Evolutionary conservation across 1,140 invertebrate species (phyloP).

Genomic region (Spodoptera litura): DNA sequence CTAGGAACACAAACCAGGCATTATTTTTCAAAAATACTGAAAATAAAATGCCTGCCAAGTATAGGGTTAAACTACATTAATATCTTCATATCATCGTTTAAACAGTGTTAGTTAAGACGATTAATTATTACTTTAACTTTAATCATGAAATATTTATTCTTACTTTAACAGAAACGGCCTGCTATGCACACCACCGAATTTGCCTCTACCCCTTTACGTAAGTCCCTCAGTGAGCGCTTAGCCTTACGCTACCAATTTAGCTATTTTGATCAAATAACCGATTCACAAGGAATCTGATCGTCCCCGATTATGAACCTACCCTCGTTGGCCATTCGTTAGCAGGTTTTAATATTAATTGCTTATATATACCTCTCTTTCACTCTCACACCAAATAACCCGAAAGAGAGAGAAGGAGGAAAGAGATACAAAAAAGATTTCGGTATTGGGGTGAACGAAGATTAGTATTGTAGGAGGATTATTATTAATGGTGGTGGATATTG

Average conservation of each 20-base stretch:
- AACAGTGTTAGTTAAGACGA: too few relatives aligned
- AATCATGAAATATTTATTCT: too few relatives aligned
- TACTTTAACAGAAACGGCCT: too few relatives aligned
- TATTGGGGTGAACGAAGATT: conserved; percentile 43
- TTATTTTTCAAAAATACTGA: too few relatives aligned
- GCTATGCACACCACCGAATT: too few relatives aligned
- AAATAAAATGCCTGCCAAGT: too few relatives aligned
- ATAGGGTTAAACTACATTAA: too few relatives aligned
- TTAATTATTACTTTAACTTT: too few relatives aligned
- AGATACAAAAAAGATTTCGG: conserved; percentile 17
- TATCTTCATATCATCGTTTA: too few relatives aligned
- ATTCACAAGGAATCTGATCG: conserved; percentile 45
- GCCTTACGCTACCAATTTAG: conserved; percentile 35
- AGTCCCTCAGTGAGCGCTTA: conserved; percentile 3
- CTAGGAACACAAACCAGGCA: too few relatives aligned
- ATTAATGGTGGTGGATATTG: conserved; percentile 30
- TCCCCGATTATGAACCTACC: conserved; percentile 38
- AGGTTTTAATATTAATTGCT: conserved; percentile 48
- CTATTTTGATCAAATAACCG: conserved; percentile 49
- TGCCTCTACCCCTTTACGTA: neutral
- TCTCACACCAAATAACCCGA: neutral
- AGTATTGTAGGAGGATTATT: conserved; percentile 36
- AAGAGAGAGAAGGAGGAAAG: conserved; percentile 32
- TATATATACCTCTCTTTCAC: conserved; percentile 14
- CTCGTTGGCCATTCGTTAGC: conserved; percentile 43